phyloP scores from a whole-genome alignment of 1,140 invertebrate species.

The Hycleus phaleratus region DNA sequence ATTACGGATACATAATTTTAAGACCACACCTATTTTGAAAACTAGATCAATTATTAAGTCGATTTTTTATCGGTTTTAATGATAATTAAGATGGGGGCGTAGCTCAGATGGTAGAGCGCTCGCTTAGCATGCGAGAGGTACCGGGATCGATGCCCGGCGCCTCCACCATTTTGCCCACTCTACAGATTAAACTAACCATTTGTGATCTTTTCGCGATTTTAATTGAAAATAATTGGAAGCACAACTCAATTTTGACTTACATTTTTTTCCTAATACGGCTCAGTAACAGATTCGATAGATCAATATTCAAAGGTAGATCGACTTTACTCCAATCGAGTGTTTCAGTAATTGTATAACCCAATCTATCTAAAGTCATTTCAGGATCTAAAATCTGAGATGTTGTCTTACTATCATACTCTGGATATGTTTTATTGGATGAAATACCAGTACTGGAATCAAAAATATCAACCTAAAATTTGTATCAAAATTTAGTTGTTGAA shows the following conservation, averaged over 20 bases:
- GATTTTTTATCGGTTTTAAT: too few relatives aligned
- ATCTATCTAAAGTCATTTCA: conserved; percentile 36
- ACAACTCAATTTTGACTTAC: too few relatives aligned
- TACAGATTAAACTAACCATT: too few relatives aligned
- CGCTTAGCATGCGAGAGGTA: conserved; percentile 33
- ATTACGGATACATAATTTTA: too few relatives aligned
- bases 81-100: conserved; percentile 18
- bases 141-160: conserved; percentile 32
- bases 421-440: conserved; percentile 30
- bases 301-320: conserved; percentile 48
- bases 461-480: too few relatives aligned
- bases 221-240: too few relatives aligned
- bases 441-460: too few relatives aligned
- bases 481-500: too few relatives aligned
- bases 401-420: conserved; percentile 37
- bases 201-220: too few relatives aligned
- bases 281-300: conserved; percentile 39
- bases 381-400: conserved; percentile 38
- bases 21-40: too few relatives aligned
- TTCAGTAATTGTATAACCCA: conserved; percentile 45
- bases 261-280: conserved; percentile 16
- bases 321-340: conserved; percentile 48
- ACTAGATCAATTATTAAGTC: too few relatives aligned
- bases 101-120: conserved; percentile 34
- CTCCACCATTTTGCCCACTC: conserved; percentile 9